phyloP scores from a whole-genome alignment of 2,888 invertebrate species.

The Drosophila villosipedis region DNA sequence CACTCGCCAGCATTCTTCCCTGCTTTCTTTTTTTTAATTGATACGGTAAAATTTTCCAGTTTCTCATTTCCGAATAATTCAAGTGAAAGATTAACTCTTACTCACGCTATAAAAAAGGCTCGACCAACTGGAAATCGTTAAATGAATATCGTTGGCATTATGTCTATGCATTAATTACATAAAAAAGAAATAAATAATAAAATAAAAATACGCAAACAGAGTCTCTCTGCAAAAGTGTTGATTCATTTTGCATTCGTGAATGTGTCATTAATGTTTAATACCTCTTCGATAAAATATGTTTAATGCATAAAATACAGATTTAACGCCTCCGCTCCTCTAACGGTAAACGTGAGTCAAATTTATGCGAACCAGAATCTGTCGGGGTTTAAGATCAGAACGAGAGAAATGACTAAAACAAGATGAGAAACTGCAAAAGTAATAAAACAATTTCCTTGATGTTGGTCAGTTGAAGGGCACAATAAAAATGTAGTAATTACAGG shows the following conservation, averaged over 20 bases:
- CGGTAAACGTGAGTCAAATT: conserved; percentile 66
- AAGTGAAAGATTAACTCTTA: background rate
- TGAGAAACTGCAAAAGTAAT: background rate
- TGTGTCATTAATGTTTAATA: conserved; percentile 55
- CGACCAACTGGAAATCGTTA: background rate
- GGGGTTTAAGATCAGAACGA: conserved; percentile 19
- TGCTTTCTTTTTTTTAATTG: background rate
- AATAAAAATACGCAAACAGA: background rate
- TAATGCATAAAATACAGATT: conserved; percentile 53
- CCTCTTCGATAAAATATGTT: conserved; percentile 33
- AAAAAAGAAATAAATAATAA: background rate
- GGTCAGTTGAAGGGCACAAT: conserved; percentile 54
- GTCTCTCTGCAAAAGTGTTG: conserved; percentile 1
- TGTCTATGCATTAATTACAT: background rate
- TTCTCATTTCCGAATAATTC: background rate
- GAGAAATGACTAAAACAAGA: conserved; percentile 15
- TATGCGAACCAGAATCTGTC: conserved; percentile 54
- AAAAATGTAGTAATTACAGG: conserved; percentile 54
- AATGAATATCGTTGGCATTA: background rate
- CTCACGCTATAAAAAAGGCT: background rate
- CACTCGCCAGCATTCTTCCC: background rate
- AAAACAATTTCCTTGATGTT: background rate
- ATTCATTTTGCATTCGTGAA: conserved; percentile 23
- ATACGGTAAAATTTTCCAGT: background rate
- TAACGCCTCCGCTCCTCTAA: conserved; percentile 56